Evolutionary conservation across 2,797 vertebrate species (phyloP).

Genomic region (Babyrousa celebensis): DNA sequence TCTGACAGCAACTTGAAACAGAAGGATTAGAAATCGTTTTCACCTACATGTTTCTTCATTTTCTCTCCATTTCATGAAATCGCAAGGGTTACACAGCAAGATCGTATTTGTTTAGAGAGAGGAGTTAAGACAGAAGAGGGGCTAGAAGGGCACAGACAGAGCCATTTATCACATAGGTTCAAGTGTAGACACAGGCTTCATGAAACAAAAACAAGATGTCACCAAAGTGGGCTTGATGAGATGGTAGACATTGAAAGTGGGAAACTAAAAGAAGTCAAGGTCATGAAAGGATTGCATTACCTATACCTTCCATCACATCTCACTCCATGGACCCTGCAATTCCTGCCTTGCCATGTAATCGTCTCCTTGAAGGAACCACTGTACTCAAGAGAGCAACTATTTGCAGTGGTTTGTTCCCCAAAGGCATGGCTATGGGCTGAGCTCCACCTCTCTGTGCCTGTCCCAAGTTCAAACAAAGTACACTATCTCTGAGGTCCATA

Average conservation of each 20-base stretch:
- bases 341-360: background rate
- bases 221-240: background rate
- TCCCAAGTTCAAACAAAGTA: background rate
- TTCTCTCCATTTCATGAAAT: background rate
- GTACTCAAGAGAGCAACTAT: background rate
- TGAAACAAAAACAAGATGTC: constrained; percentile 1
- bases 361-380: background rate
- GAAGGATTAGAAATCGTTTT: background rate
- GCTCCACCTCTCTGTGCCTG: background rate
- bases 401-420: background rate
- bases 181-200: background rate
- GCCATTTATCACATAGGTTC: background rate
- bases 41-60: background rate
- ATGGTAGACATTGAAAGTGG: background rate
- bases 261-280: background rate
- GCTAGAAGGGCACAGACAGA: background rate
- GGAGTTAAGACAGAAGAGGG: background rate
- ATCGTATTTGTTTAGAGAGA: background rate
- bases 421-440: background rate
- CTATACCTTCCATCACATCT: background rate
- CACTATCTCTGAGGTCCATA: background rate
- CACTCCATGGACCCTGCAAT: background rate
- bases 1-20: constrained; percentile 1
- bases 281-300: background rate
- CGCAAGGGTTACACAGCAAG: background rate